phyloP scores from a whole-genome alignment of 2,113 vertebrate species.

The Podarcis cretensis region DNA sequence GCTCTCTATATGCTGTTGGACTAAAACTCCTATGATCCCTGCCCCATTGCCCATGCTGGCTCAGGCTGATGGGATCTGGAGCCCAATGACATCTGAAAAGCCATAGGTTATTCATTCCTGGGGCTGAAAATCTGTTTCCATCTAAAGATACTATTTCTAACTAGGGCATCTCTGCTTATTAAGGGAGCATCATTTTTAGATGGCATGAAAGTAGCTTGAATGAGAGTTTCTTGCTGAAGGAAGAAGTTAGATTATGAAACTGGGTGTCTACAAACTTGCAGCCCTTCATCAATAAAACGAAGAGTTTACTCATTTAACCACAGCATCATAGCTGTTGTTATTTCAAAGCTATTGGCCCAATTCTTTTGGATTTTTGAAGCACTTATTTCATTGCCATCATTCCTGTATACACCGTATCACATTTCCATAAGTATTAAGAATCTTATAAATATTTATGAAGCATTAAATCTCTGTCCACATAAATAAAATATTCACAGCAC shows the following conservation, averaged over 20 bases:
- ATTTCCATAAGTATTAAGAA: conserved; percentile 18
- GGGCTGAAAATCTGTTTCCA: not conserved
- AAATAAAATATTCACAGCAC: conserved; percentile 11
- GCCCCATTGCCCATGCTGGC: too few relatives aligned
- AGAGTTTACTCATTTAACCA: not conserved
- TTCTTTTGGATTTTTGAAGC: not conserved
- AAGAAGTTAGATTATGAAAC: not conserved
- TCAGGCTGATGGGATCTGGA: too few relatives aligned
- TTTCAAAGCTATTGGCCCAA: not conserved
- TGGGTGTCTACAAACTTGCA: not conserved
- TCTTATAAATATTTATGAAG: conserved; percentile 34
- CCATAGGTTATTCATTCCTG: too few relatives aligned
- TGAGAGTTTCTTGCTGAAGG: not conserved
- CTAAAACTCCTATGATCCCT: too few relatives aligned
- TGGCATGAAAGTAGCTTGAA: not conserved
- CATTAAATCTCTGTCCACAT: conserved; percentile 27
- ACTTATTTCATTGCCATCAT: not conserved
- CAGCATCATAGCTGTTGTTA: not conserved
- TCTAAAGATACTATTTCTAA: not conserved
- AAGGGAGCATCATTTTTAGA: not conserved
- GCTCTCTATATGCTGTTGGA: too few relatives aligned
- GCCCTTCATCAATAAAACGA: not conserved
- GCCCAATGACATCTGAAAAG: too few relatives aligned
- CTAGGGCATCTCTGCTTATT: not conserved
- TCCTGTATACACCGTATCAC: not conserved